Base-by-base conservation (phyloP, 2,888 invertebrate species). In the Cactoblastis cactorum region DNA sequence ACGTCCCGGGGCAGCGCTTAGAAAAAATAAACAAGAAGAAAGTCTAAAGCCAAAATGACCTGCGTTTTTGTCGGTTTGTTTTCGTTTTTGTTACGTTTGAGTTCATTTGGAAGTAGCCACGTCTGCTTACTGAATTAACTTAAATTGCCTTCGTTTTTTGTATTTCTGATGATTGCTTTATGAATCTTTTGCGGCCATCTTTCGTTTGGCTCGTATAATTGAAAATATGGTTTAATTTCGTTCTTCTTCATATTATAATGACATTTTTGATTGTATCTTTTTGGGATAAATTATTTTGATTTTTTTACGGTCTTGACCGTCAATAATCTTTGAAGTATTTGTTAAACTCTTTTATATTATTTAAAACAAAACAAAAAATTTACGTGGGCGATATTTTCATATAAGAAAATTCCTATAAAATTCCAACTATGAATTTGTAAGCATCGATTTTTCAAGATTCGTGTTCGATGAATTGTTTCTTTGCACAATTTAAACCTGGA, bases 91-190 rank as follows among this genome's bases (percentile, higher is more conserved):
- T 88, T 82, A 80, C 82, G 77, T 85, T 87, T 83, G 86, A 85
- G 86, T 87, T 89, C 88, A 89, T 88, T 89, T 89, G 76, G 85
- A 84, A 87, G 89, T 84, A 85, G 86, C 88, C 80, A 81, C 77
- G 85, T 81, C 83, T 77, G 83, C 83, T 86, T 83, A 88, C 88
- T 80, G 83, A 85, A 88, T 89, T 86, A 86, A 83, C 84, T 86
- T 78, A 83, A 86, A 87, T 85, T 86, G 80, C 78, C 74, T 77
- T 78, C 62, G 63, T 63, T 83, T 84, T 80, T 81, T 80, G 64
- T 68, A 56, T 72, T 71, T 58, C 57, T 74, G 63, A 70, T 74
- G 72, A 78, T 75, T 69, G 62, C 67, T 75, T 75, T 71, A 69
- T 76, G 63, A 70, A 80, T 63, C 62, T 75, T 77, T 73, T 73